A percentile compares a stretch with the other conserved stretches of the same genome.
phyloP scores from a whole-genome alignment of 37 sponge, comb jelly and placozoan species.

The Agelas oroides region DNA sequence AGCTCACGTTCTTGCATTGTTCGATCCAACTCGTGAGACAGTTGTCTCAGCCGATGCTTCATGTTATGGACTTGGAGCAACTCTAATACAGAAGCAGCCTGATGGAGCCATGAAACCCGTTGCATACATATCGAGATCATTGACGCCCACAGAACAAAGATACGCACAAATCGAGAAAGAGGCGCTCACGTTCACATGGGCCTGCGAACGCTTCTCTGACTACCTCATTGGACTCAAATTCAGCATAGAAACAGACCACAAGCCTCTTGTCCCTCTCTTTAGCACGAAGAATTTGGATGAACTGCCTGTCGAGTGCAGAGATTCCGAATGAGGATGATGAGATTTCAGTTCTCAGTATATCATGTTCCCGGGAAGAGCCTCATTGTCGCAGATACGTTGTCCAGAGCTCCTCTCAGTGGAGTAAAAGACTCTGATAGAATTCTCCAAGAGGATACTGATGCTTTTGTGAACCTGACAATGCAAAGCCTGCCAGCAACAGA shows the following conservation, averaged over 20 bases:
- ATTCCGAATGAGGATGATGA: slow-evolving; percentile 56
- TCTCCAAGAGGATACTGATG: slow-evolving; percentile 8
- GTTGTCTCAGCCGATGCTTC: slow-evolving; percentile 45
- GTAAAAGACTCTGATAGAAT: neutral
- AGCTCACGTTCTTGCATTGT: slow-evolving; percentile 20
- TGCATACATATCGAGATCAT: slow-evolving; percentile 45
- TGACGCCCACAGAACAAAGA: slow-evolving; percentile 33
- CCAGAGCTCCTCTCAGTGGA: slow-evolving; percentile 30
- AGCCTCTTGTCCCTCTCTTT: too few relatives aligned
- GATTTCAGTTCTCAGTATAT: slow-evolving; percentile 46
- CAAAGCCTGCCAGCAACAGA: slow-evolving; percentile 19
- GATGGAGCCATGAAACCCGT: slow-evolving; percentile 34
- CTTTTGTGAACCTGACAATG: neutral
- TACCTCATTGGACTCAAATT: slow-evolving; percentile 36
- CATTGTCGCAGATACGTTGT: slow-evolving; percentile 49
- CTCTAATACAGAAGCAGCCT: slow-evolving; percentile 23
- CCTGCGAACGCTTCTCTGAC: slow-evolving; percentile 16
- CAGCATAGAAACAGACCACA: slow-evolving; percentile 52
- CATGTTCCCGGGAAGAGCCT: slow-evolving; percentile 62
- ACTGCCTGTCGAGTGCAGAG: slow-evolving; percentile 55
- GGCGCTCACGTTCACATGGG: slow-evolving; percentile 52
- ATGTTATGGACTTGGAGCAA: slow-evolving; percentile 43
- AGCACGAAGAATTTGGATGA: too few relatives aligned
- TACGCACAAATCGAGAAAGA: slow-evolving; percentile 72
- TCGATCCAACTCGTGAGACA: slow-evolving; percentile 9